Conservation (phyloP, 1,140 invertebrate species). For the Tetramorium simillimum region DNA sequence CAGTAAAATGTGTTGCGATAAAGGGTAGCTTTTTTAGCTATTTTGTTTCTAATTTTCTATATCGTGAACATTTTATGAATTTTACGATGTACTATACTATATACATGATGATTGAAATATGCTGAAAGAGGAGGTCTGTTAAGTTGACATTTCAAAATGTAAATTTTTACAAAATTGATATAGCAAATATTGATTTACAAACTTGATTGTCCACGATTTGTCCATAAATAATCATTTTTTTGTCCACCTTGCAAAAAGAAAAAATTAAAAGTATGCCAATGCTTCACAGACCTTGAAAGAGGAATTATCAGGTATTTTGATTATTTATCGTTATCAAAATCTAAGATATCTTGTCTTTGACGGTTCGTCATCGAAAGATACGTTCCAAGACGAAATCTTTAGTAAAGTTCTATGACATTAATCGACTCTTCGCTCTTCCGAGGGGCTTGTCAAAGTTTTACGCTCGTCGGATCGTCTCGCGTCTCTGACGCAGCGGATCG, state of each 20-base stretch:
- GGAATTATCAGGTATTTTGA: neutral
- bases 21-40: neutral
- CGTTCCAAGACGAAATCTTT: constrained; percentile 1
- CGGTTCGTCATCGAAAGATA: neutral
- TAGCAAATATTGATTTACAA: too few relatives aligned
- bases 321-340: neutral
- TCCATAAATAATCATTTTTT: too few relatives aligned
- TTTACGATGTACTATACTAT: neutral
- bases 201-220: too few relatives aligned
- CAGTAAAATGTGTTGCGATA: neutral
- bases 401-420: constrained; percentile 7
- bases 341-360: neutral
- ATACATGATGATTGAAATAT: neutral
- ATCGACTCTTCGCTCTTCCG: constrained; percentile 26
- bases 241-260: too few relatives aligned
- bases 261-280: too few relatives aligned
- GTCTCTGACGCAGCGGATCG: constrained; percentile 18
- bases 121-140: neutral
- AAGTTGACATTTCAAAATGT: too few relatives aligned
- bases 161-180: too few relatives aligned
- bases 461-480: constrained; percentile 33
- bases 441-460: constrained; percentile 48
- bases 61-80: neutral
- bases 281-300: too few relatives aligned
- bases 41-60: neutral